Conservation (phyloP, 30 jellyfish, hydroid and myxozoan species). For the Hydractinia echinata region DNA sequence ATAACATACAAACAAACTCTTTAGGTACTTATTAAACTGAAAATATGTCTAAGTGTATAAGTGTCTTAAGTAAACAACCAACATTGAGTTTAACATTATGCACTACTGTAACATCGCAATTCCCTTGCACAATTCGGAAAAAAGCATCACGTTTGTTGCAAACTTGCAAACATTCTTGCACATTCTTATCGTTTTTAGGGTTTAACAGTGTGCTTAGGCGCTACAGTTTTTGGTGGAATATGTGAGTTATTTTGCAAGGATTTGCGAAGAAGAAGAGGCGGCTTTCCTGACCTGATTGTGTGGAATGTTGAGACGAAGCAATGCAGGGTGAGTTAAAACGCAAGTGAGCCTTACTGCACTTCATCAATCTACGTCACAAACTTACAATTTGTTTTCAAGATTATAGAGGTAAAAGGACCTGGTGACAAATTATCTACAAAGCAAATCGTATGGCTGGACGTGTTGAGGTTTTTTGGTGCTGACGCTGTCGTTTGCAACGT, state of each 20-base stretch:
- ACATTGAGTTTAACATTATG: not conserved
- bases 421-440: constrained; percentile 87
- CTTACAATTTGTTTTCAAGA: constrained; percentile 35
- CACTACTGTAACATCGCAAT: not conserved
- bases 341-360: not conserved
- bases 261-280: constrained; percentile 70
- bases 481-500: constrained; percentile 90
- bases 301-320: constrained; percentile 64
- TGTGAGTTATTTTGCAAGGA: constrained; percentile 80
- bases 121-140: not conserved
- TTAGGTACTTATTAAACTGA: too few species aligned
- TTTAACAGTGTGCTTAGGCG: constrained; percentile 50
- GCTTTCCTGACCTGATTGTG: constrained; percentile 88
- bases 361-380: not conserved
- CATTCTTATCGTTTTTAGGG: constrained; percentile 43
- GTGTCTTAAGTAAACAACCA: too few species aligned
- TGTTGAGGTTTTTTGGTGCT: constrained; percentile 71
- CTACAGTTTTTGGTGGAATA: constrained; percentile 51
- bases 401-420: constrained; percentile 98
- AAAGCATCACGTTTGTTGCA: not conserved
- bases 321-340: constrained; percentile 54
- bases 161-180: not conserved
- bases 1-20: too few species aligned
- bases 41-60: too few species aligned
- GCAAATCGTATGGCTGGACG: constrained; percentile 89